Percentiles rank a stretch among this genome's conserved stretches.
Evolutionary conservation across 2,797 vertebrate genomes (phyloP).

Genomic region (Galaxias olidus): DNA sequence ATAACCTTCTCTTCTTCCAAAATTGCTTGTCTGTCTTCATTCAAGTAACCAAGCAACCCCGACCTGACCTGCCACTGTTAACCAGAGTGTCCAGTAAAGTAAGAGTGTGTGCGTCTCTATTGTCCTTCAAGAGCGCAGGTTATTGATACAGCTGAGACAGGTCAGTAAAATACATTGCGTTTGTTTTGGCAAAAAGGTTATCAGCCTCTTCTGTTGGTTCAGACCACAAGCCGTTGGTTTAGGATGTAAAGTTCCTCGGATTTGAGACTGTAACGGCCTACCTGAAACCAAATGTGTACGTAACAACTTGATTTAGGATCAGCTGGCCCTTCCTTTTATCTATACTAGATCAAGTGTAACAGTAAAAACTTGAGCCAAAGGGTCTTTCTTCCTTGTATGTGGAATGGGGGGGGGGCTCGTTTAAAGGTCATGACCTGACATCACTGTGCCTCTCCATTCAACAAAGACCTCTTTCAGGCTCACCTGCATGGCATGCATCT

Average conservation of each 20-base stretch:
- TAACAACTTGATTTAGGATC: background rate
- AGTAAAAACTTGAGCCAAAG: background rate
- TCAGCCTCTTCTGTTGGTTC: slow-evolving; percentile 11
- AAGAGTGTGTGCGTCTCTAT: slow-evolving; percentile 31
- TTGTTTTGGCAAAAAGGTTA: slow-evolving; percentile 24
- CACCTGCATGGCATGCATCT: slow-evolving; percentile 52
- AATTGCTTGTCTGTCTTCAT: slow-evolving; percentile 9
- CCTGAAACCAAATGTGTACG: too few species aligned
- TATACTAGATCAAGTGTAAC: background rate
- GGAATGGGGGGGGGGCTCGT: slow-evolving; percentile 51
- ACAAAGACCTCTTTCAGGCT: slow-evolving; percentile 68
- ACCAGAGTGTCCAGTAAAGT: slow-evolving; percentile 21
- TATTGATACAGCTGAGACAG: slow-evolving; percentile 58
- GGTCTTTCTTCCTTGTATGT: slow-evolving; percentile 55
- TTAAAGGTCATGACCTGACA: slow-evolving; percentile 56
- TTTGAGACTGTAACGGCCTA: too few species aligned
- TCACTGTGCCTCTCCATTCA: slow-evolving; percentile 54
- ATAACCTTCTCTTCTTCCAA: background rate
- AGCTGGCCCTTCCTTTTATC: background rate
- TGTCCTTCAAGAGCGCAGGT: slow-evolving; percentile 27
- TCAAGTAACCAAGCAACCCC: slow-evolving; percentile 30
- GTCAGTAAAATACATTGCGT: slow-evolving; percentile 55
- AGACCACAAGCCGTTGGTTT: background rate
- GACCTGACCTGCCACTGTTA: slow-evolving; percentile 36
- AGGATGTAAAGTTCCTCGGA: too few species aligned